Percentiles rank a stretch among this genome's conserved stretches.
These are phyloP conservation scores for Lycodopsis pacificus DNA, from an alignment of 2,797 vertebrate genomes.

Conservation along the genomic window DNA sequence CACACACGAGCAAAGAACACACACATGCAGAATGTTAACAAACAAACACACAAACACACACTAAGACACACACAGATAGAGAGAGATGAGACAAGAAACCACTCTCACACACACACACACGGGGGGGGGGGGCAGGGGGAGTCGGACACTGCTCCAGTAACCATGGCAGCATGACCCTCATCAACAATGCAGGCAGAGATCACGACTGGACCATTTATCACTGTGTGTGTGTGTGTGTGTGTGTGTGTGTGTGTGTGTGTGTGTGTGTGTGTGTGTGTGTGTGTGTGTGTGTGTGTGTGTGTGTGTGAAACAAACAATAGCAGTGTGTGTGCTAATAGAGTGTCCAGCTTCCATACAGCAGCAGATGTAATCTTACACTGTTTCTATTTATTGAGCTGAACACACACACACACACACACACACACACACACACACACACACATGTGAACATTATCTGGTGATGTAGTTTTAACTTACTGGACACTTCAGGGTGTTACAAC, in stretches of 20 bases:
- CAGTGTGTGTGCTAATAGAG: conserved; percentile 51
- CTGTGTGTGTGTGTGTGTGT: conserved; percentile 35
- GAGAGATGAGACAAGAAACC: background rate
- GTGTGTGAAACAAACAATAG: conserved; percentile 1
- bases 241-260: conserved; percentile 36
- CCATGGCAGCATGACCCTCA: conserved; percentile 81
- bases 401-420: conserved; percentile 2
- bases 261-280: conserved; percentile 33
- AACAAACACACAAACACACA: background rate
- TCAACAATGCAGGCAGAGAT: conserved; percentile 75
- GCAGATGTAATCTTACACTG: conserved; percentile 55
- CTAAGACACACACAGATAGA: conserved; percentile 1
- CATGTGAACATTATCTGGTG: background rate
- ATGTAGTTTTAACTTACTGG: conserved; percentile 23
- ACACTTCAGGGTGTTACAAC: conserved; percentile 19
- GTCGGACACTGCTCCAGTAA: conserved; percentile 66
- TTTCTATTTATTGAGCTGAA: conserved; percentile 41
- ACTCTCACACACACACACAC: conserved; percentile 31
- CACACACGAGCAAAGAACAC: background rate
- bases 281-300: conserved; percentile 38
- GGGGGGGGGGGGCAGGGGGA: conserved; percentile 2
- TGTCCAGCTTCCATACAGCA: conserved; percentile 39
- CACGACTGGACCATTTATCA: conserved; percentile 79
- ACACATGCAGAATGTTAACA: background rate
- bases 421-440: conserved; percentile 2